Evolutionary conservation across 2,113 vertebrate genomes (phyloP).

Genomic region (Anarrhichthys ocellatus): DNA sequence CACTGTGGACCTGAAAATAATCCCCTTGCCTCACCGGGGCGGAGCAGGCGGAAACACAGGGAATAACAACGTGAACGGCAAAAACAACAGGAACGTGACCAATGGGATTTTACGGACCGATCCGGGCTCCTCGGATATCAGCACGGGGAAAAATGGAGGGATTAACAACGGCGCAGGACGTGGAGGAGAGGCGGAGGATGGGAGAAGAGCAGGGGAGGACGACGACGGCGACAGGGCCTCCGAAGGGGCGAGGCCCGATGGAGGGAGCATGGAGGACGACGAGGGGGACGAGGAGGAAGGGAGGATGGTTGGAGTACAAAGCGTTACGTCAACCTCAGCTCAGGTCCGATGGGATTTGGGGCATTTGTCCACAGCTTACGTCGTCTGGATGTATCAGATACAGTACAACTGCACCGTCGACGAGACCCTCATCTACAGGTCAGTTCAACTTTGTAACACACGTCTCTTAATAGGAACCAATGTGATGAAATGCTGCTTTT

Average conservation of each 20-base stretch:
- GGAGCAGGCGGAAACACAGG: slow-evolving; percentile 81
- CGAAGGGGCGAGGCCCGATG: slow-evolving; percentile 62
- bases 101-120: slow-evolving; percentile 78
- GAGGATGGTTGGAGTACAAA: slow-evolving; percentile 84
- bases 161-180: slow-evolving; percentile 69
- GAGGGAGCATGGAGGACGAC: slow-evolving; percentile 62
- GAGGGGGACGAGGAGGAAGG: slow-evolving; percentile 63
- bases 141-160: slow-evolving; percentile 78
- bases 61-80: slow-evolving; percentile 67
- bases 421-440: slow-evolving; percentile 86
- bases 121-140: slow-evolving; percentile 82
- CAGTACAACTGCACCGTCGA: slow-evolving; percentile 85
- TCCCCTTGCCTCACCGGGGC: slow-evolving; percentile 89
- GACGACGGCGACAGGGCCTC: slow-evolving; percentile 48
- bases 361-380: slow-evolving; percentile 75
- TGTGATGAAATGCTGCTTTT: background rate
- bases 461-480: background rate
- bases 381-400: slow-evolving; percentile 88
- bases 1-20: slow-evolving; percentile 89
- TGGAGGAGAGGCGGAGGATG: slow-evolving; percentile 62
- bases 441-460: slow-evolving; percentile 35
- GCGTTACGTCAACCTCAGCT: slow-evolving; percentile 89
- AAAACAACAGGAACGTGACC: slow-evolving; percentile 73
- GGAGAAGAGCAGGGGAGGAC: slow-evolving; percentile 47
- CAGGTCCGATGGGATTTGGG: slow-evolving; percentile 89